Evolutionary conservation across 2,888 invertebrate species (phyloP).

Genomic region (Dermolepida albohirtum): DNA sequence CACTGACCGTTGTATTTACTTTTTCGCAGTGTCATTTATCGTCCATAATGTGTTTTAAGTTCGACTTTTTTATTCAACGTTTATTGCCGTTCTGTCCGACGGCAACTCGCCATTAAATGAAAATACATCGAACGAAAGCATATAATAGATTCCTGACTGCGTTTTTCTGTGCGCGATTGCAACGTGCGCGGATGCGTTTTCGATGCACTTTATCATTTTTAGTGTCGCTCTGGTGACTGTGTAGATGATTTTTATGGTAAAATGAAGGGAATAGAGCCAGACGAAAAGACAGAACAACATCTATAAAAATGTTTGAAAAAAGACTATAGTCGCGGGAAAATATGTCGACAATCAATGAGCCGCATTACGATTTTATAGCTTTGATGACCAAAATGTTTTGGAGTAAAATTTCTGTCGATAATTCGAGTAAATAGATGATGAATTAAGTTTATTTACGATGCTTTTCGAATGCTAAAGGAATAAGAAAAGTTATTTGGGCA

Average conservation of each 20-base stretch:
- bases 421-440: not conserved
- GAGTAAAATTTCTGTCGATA: not conserved
- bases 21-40: constrained; percentile 50
- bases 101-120: constrained; percentile 28
- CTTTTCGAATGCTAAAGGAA: too few relatives aligned
- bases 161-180: constrained; percentile 29
- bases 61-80: constrained; percentile 31
- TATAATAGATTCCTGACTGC: constrained; percentile 27
- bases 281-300: constrained; percentile 15
- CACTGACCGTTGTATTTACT: constrained; percentile 49
- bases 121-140: constrained; percentile 35
- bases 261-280: constrained; percentile 7
- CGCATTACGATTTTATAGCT: constrained; percentile 3
- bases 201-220: constrained; percentile 34
- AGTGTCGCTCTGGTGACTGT: constrained; percentile 29
- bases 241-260: constrained; percentile 24
- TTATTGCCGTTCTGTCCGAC: constrained; percentile 27
- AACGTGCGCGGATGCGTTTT: constrained; percentile 18
- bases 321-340: not conserved
- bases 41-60: constrained; percentile 48
- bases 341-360: constrained; percentile 16
- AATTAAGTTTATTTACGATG: not conserved
- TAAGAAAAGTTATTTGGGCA: too few relatives aligned
- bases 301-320: constrained; percentile 10
- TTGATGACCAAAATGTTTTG: not conserved